Percentiles rank a stretch among this genome's conserved stretches.
These are phyloP conservation scores for Lates japonicus DNA, from an alignment of 2,797 vertebrate species.

Conservation along the genomic window DNA sequence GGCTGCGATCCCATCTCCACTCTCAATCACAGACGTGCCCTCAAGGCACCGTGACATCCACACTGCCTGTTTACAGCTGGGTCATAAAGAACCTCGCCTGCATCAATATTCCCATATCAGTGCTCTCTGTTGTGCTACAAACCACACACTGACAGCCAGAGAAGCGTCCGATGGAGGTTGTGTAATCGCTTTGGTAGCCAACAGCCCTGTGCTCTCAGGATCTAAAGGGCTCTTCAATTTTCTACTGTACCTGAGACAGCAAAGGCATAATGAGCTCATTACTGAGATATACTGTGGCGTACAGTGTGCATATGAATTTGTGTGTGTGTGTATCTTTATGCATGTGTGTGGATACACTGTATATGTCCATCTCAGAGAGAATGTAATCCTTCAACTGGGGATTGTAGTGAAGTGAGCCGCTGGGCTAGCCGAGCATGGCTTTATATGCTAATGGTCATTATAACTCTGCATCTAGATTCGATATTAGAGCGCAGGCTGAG, in stretches of 20 bases:
- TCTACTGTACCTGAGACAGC: constrained; percentile 54
- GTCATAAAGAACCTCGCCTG: constrained; percentile 73
- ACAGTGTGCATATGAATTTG: constrained; percentile 18
- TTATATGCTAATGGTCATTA: constrained; percentile 60
- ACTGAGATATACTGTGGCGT: constrained; percentile 36
- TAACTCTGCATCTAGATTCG: constrained; percentile 48
- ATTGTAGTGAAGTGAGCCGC: constrained; percentile 49
- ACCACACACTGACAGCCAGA: constrained; percentile 62
- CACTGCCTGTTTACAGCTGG: constrained; percentile 71
- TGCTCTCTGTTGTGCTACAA: constrained; percentile 64
- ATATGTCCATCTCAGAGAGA: constrained; percentile 27
- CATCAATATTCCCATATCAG: constrained; percentile 80
- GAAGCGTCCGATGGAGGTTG: constrained; percentile 60
- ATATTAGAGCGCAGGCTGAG: constrained; percentile 42
- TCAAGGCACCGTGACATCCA: constrained; percentile 69
- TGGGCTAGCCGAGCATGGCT: constrained; percentile 34
- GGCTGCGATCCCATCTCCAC: constrained; percentile 73
- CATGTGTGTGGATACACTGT: constrained; percentile 11
- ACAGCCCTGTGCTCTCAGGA: constrained; percentile 47
- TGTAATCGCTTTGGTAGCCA: constrained; percentile 62
- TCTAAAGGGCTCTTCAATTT: constrained; percentile 71
- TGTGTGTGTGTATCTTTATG: constrained; percentile 30
- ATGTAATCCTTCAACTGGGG: constrained; percentile 56
- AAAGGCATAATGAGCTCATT: constrained; percentile 59
- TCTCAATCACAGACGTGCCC: constrained; percentile 76